Evolutionary conservation across 23 tunicate genomes (phyloP), one percentile per base, ranked within the genome.

Genomic region (Pegea sp.): DNA sequence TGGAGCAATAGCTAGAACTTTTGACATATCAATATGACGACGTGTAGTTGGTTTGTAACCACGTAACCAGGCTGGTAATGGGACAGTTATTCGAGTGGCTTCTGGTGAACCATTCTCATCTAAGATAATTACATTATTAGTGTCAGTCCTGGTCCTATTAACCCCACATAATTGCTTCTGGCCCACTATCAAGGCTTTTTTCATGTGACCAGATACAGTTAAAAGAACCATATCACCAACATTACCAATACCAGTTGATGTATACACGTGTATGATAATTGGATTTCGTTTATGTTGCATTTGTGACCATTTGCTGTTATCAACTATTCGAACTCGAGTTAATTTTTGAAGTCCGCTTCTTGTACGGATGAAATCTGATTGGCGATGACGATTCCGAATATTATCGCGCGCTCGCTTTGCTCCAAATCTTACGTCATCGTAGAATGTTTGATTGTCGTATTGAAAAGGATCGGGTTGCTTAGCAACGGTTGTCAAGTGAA

Each of bases 81-180:
- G 99, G 7, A 65, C 93, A 6, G 76, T 71, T 29, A 91, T 79
- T 42, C 99, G 51, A 16, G 99, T 91, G 24, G 93, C 99, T 23
- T 74, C 77, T 20, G 99, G 99, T 22, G 86, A 67, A 7, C 99
- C 99, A 31, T 68, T 77, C 13, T 70, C 77, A 31, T 79, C 76
- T 5, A 91, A n/a, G 5, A 91, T 7, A 23, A 91, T 61, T 23
- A 91, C 99, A 68, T 91, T 91, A 58, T 78, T 78, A 18, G 93
- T 55, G 42, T 91, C 99, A 54, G 33, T 72, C 27, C 76, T 57
- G 22, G 93, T 68, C 49, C 63, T 72, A 55, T 72, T 21, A 3
- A 90, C 70, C 0, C 91, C 81, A 72, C 69, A 69, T 19, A 48
- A 34, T 0, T 48, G 34, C 5, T 63, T 53, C 53, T 78, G 93